phyloP scores from a whole-genome alignment of 2,888 invertebrate genomes.

The Lomographa bimaculata region DNA sequence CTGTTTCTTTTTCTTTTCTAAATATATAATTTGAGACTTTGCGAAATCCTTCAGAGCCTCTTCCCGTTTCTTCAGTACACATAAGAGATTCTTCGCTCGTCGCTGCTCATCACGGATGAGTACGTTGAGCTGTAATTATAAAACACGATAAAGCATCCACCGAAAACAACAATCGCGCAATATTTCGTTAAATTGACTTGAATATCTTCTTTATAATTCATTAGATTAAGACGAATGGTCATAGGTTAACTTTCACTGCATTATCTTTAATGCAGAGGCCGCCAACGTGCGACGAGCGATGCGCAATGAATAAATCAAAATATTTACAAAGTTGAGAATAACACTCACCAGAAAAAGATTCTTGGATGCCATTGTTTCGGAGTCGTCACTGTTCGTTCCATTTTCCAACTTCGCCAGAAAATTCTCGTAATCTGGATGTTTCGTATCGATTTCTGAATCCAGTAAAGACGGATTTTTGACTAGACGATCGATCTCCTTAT shows the following conservation, averaged over 20 bases:
- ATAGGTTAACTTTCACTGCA: conserved; percentile 24
- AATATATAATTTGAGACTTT: conserved; percentile 76
- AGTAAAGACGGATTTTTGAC: conserved; percentile 41
- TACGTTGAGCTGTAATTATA: conserved; percentile 70
- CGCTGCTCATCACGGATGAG: conserved; percentile 80
- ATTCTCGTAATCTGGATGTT: conserved; percentile 56
- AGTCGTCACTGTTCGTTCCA: conserved; percentile 57
- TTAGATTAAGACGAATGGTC: no score
- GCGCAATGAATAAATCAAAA: conserved; percentile 41
- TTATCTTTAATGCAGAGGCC: conserved; percentile 24
- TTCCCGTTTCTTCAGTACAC: conserved; percentile 75
- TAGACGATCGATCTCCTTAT: conserved; percentile 54
- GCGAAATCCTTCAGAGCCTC: conserved; percentile 77
- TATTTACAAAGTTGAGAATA: conserved; percentile 68
- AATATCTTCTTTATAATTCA: no score
- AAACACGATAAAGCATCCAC: conserved; percentile 4
- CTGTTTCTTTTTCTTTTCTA: conserved; percentile 75
- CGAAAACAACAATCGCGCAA: no score
- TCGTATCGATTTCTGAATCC: conserved; percentile 50
- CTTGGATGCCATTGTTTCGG: conserved; percentile 76
- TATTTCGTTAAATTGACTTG: no score
- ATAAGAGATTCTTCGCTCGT: conserved; percentile 73
- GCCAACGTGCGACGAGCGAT: conserved; percentile 15
- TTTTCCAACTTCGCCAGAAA: conserved; percentile 66
- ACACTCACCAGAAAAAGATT: conserved; percentile 80